Conservation (phyloP, 2,888 invertebrate genomes). For the Agrotis segetum region DNA sequence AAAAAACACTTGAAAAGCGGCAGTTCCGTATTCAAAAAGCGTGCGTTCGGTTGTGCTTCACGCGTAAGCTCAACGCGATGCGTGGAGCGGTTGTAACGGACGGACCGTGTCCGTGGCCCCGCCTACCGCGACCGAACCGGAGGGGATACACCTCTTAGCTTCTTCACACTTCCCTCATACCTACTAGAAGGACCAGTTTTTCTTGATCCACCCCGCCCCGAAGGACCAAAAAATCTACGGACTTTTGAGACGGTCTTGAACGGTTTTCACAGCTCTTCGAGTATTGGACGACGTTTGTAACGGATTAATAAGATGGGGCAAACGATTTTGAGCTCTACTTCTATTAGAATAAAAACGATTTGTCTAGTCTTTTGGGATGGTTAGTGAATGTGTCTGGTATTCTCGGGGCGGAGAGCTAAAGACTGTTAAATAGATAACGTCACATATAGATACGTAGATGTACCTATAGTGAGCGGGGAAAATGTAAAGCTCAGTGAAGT, state of each 20-base stretch:
- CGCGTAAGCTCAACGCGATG: conserved; percentile 85
- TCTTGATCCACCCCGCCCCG: conserved; percentile 74
- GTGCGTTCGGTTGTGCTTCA: conserved; percentile 77
- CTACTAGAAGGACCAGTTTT: conserved; percentile 83
- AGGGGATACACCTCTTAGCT: conserved; percentile 89
- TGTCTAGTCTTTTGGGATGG: conserved; percentile 49
- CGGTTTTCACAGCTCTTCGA: conserved; percentile 68
- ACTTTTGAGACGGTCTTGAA: conserved; percentile 42
- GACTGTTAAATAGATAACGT: conserved; percentile 83
- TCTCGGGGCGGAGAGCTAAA: conserved; percentile 85
- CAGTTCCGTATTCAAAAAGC: conserved; percentile 73
- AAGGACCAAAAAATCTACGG: conserved; percentile 36
- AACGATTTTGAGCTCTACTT: conserved; percentile 65
- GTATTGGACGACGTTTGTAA: conserved; percentile 70
- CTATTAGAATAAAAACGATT: conserved; percentile 42
- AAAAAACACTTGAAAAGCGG: conserved; percentile 68
- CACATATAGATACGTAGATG: conserved; percentile 61
- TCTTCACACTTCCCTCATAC: conserved; percentile 88
- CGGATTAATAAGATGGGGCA: conserved; percentile 63
- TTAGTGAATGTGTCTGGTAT: conserved; percentile 74
- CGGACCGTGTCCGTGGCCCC: conserved; percentile 78
- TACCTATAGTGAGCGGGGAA: conserved; percentile 43
- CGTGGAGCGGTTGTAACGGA: conserved; percentile 85
- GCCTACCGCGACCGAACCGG: conserved; percentile 84
- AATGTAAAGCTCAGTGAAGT: conserved; percentile 41